phyloP scores from a whole-genome alignment of 2,888 invertebrate genomes.

The Bimastos eiseni region DNA sequence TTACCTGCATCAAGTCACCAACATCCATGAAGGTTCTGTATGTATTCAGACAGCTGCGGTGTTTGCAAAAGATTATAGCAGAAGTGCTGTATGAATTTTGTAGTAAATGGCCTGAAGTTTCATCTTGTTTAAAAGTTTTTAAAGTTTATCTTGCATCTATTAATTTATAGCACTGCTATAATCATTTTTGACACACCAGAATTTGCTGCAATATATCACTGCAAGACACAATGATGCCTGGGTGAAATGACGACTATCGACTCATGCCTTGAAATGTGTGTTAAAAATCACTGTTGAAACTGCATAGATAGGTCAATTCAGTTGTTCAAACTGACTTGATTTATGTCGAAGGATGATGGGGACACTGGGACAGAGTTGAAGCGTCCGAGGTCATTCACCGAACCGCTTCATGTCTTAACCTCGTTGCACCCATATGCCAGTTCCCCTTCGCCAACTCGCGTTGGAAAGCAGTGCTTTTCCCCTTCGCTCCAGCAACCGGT shows the following conservation, averaged over 20 bases:
- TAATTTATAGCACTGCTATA: not conserved
- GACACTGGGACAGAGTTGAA: not conserved
- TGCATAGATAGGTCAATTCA: not conserved
- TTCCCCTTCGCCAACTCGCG: constrained; percentile 61
- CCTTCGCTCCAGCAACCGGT: constrained; percentile 67
- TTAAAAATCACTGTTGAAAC: not conserved
- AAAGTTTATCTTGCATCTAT: not conserved
- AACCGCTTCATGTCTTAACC: constrained; percentile 60
- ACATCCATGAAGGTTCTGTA: too few relatives aligned
- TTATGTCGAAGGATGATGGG: not conserved
- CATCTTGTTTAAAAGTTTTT: not conserved
- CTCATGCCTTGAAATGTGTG: not conserved
- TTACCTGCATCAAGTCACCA: not conserved
- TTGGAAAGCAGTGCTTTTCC: constrained; percentile 66
- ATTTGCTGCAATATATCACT: too few relatives aligned
- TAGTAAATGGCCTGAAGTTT: not conserved
- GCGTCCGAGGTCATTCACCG: constrained; percentile 58
- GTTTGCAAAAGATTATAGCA: not conserved
- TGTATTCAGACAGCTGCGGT: too few relatives aligned
- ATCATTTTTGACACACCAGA: too few relatives aligned
- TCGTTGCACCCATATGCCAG: constrained; percentile 55
- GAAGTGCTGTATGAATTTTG: not conserved
- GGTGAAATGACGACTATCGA: too few relatives aligned
- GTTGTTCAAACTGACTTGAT: not conserved
- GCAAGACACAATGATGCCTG: not conserved